Base-by-base conservation (phyloP, 2,888 invertebrate species). In the Mamestra brassicae region DNA sequence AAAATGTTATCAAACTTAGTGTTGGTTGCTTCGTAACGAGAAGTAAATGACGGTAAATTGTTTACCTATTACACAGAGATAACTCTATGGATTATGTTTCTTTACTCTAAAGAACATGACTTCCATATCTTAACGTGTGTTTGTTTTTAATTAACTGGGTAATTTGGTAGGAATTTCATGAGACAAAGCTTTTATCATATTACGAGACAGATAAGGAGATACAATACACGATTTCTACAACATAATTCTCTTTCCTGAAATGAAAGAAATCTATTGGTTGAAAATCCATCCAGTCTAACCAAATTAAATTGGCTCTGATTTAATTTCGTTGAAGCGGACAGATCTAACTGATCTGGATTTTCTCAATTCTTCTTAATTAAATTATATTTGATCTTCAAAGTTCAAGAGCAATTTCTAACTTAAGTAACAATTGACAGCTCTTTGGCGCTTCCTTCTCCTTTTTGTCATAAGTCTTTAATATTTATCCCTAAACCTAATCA, bases 121-220 rank as follows among this genome's bases (percentile, higher is more conserved):
- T 78, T 36, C 78, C 68, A 83, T 78, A 83, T 78, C 63, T 64
- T 68, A 58, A n/a, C 52, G 65, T 52, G 15, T 79, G 61, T 83
- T 79, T 71, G 47, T 58, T 71, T 62, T 62, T 71, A 71, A 79
- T 70, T 57, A 74, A 26, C 64, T 34, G 70, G 54, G 50, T 69
- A 83, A 62, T 67, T 72, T 67, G 66, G 66, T 63, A 65, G 60
- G n/a, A 45, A 80, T 71, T 60, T 68, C 61, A 55, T 42, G 4
- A 50, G 50, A 55, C 26, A 55, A 62, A 62, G 13, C 17, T 62
- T 74, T 57, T 62, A 26, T 57, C 17, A 26, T 26, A 26, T 47
- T 47, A 26, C 26, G 26, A 47, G 4, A 4, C 38, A 42, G 38
- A 4, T 63, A 63, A 42, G 13, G 42, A 55, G 63, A 61, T 75